Percentiles rank a stretch among this genome's conserved stretches.
These are phyloP conservation scores for Albula glossodonta DNA, from an alignment of 2,113 vertebrate species.

Conservation along the genomic window DNA sequence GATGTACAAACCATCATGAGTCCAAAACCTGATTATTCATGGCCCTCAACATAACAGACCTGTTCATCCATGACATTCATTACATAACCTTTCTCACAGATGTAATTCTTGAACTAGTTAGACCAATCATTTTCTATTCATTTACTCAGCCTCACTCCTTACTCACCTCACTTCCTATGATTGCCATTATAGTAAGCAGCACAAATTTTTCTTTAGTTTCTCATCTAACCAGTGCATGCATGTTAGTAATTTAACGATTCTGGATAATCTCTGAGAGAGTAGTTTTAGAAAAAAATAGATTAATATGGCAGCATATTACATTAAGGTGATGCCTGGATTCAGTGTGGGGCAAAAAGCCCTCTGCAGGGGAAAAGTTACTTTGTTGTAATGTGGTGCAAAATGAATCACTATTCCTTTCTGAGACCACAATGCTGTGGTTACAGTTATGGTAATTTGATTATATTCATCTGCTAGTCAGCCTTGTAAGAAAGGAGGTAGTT, in stretches of 20 bases:
- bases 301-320: background rate
- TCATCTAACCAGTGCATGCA: background rate
- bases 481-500: background rate
- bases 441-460: background rate
- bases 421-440: too few species aligned
- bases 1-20: background rate
- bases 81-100: background rate
- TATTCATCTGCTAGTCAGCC: background rate
- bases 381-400: too few species aligned
- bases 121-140: background rate
- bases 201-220: background rate
- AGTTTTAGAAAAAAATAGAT: too few species aligned
- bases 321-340: too few species aligned
- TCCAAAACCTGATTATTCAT: background rate
- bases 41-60: too few species aligned
- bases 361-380: too few species aligned
- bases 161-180: too few species aligned
- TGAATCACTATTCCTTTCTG: too few species aligned
- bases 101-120: background rate
- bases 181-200: background rate
- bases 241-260: too few species aligned
- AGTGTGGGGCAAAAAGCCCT: too few species aligned
- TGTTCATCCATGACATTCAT: background rate
- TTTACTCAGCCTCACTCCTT: too few species aligned
- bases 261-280: background rate